Base-by-base conservation (phyloP, 2,113 vertebrate genomes). In the Microcebus ravelobensis region DNA sequence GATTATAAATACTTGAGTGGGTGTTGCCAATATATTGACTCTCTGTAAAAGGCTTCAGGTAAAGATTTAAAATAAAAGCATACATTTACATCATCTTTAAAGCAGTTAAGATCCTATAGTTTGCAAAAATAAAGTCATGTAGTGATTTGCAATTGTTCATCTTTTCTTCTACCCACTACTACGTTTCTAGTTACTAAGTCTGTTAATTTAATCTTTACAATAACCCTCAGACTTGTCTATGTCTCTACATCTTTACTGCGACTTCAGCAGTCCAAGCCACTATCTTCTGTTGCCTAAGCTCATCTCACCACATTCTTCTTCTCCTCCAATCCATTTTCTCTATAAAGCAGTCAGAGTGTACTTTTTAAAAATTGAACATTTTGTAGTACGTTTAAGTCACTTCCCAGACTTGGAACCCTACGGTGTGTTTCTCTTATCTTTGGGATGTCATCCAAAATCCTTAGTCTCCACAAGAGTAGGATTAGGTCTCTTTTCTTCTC, bases 11-110 rank as follows among this genome's bases (percentile, higher is more conserved):
- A 6, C 88, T 91, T 57, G 67, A 88, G 13, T 86, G 61, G 18
- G 14, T 86, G 23, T 91, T 85, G 29, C 39, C 90, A 85, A 2
- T 39, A 45, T 74, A 57, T 70, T 77, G 61, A 39, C 48, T 67
- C 14, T 77, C 13, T 82, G 61, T 81, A 87, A 95, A 15, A 94
- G 77, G 88, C 57, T 80, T 73, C 27, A 12, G 34, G 27, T 91
- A 15, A 87, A 68, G 18, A 73, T 70, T 96, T 57, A 89, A 80
- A 94, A 74, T 89, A 25, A 89, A 67, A 14, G n/a, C 42, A 88
- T 50, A 39, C 27, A 79, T 65, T 39, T 65, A 85, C 80, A 25
- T 34, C 20, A 21, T 39, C 65, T 81, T 48, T 82, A 80, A 85
- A 34, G 39, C 52, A 61, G 29, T 68, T 14, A 81, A 81, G 57